phyloP scores from a whole-genome alignment of 2,888 invertebrate species.

The Gymnocheta viridis region DNA sequence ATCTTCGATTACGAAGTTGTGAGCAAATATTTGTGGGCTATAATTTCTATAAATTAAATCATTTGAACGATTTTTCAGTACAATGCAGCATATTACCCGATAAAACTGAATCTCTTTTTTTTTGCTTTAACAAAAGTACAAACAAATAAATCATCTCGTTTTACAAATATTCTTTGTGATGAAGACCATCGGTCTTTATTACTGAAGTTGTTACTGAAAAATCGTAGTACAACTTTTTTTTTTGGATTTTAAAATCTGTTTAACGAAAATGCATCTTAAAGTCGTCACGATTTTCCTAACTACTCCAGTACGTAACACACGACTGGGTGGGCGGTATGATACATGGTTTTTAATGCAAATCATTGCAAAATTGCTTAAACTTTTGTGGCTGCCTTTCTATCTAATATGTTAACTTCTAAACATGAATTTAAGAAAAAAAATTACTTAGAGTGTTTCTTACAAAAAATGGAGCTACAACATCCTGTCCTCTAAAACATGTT shows the following conservation, averaged over 20 bases:
- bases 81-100: no score
- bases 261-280: background rate
- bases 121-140: no score
- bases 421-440: background rate
- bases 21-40: no score
- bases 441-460: background rate
- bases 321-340: constrained; percentile 22
- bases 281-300: constrained; percentile 1
- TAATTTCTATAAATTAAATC: no score
- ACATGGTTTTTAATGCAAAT: background rate
- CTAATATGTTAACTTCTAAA: background rate
- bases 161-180: no score
- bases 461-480: constrained; percentile 21
- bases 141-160: no score
- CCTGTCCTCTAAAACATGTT: constrained; percentile 1
- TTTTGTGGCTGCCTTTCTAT: background rate
- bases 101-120: no score
- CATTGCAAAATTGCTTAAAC: background rate
- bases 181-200: background rate
- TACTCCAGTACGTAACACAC: constrained; percentile 27
- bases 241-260: background rate
- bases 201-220: background rate
- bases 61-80: no score
- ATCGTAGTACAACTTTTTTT: background rate
- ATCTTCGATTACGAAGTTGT: no score